These are phyloP conservation scores for Anguilla marmorata DNA, from an alignment of 2,797 vertebrate genomes.

Conservation along the genomic window DNA sequence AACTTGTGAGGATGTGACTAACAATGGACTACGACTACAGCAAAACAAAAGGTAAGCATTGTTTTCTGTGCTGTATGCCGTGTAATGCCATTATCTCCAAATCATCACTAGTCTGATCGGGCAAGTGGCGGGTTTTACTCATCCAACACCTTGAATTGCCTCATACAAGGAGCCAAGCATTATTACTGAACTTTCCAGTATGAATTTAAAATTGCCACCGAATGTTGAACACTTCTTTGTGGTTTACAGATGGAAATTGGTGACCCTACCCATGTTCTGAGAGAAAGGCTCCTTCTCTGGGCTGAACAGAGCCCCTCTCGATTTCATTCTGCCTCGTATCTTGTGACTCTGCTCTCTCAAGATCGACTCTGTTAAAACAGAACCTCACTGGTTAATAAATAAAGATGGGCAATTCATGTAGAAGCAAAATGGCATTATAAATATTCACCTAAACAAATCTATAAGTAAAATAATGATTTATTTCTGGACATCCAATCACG, in stretches of 20 bases:
- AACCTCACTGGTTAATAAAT: not conserved
- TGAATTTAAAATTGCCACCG: too few relatives aligned
- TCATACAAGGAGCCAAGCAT: too few relatives aligned
- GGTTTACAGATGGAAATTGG: not conserved
- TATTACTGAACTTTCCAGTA: too few relatives aligned
- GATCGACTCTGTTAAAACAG: slow-evolving; percentile 52
- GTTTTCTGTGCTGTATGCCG: too few relatives aligned
- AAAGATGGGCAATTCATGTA: not conserved
- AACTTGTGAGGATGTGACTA: too few relatives aligned
- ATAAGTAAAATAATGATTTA: not conserved
- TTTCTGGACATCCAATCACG: not conserved
- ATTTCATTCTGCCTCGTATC: slow-evolving; percentile 57
- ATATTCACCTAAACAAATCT: not conserved
- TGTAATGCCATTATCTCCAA: too few relatives aligned
- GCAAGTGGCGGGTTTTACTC: not conserved
- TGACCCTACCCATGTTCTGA: slow-evolving; percentile 34
- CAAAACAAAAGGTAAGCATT: too few relatives aligned
- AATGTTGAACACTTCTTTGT: too few relatives aligned
- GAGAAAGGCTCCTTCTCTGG: slow-evolving; percentile 44
- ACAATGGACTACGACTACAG: too few relatives aligned
- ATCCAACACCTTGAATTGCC: too few relatives aligned
- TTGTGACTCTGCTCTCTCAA: slow-evolving; percentile 54
- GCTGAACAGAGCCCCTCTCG: slow-evolving; percentile 46
- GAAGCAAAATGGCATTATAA: not conserved
- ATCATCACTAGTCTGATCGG: not conserved